phyloP scores from a whole-genome alignment of 2,113 vertebrate genomes.

The Hipposideros armiger region DNA sequence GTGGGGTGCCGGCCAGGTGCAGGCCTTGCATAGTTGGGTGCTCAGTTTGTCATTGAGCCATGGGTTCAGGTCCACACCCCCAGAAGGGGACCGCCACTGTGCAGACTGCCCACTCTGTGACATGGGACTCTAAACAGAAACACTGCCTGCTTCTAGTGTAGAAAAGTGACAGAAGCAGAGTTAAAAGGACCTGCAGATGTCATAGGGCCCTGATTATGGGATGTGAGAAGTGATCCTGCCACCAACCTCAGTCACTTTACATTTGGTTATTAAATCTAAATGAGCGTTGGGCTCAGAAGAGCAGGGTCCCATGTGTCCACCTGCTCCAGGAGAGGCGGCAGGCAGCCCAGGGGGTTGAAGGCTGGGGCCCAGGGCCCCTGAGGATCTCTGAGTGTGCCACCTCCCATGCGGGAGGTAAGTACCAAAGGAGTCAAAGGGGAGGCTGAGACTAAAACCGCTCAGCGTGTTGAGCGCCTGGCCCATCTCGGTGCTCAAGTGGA shows the following conservation, averaged over 20 bases:
- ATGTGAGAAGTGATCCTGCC: not conserved
- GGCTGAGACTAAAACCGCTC: not conserved
- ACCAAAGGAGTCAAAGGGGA: not conserved
- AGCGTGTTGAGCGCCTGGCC: not conserved
- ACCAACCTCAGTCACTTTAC: not conserved
- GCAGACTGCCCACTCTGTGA: not conserved
- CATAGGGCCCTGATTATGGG: not conserved
- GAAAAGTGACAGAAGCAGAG: not conserved
- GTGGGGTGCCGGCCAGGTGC: not conserved
- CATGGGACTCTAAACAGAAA: not conserved
- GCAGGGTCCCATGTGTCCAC: not conserved
- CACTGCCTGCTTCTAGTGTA: not conserved
- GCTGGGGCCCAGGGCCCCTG: not conserved
- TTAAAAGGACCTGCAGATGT: not conserved
- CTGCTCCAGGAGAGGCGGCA: not conserved
- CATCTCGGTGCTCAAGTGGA: not conserved
- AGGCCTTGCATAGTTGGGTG: constrained; percentile 57
- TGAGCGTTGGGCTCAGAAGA: not conserved
- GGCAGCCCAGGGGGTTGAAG: not conserved
- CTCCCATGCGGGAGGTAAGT: not conserved
- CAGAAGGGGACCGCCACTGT: not conserved
- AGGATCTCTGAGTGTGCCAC: not conserved
- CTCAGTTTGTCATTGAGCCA: not conserved
- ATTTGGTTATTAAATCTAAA: not conserved
- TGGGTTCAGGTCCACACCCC: not conserved